Conservation (phyloP, 53 echinoderm and acorn worm genomes). For the Mesocentrotus franciscanus region DNA sequence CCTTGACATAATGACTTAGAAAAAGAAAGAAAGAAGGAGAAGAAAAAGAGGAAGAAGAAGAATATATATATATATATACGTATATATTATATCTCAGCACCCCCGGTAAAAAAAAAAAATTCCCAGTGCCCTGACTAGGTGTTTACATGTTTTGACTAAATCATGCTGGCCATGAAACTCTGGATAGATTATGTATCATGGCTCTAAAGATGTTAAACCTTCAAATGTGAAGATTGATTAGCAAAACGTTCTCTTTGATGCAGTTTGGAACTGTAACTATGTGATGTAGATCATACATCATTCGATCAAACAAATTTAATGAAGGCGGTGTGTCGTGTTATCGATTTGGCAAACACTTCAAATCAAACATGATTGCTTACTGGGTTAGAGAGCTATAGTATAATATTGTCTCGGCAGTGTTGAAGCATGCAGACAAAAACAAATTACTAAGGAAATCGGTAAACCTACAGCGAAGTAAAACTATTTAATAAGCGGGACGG, state of each 20-base stretch:
- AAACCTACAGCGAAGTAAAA: background rate
- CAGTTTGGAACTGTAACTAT: background rate
- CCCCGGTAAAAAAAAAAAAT: no score
- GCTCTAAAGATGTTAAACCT: no score
- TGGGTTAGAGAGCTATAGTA: background rate
- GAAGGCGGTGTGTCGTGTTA: slow-evolving; percentile 8
- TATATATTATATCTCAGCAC: no score
- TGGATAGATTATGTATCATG: no score
- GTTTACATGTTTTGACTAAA: no score
- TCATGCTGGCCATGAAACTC: no score
- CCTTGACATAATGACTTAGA: no score
- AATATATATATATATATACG: no score
- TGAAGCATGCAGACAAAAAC: background rate
- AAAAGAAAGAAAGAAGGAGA: no score
- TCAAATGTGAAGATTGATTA: no score
- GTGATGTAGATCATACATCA: background rate
- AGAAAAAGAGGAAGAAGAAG: no score
- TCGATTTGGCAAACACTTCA: background rate
- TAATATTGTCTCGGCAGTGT: background rate
- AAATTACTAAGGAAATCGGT: background rate
- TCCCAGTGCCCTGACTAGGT: no score
- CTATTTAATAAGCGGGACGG: background rate
- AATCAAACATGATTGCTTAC: background rate
- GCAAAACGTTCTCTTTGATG: background rate
- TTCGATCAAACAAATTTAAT: background rate